Percentiles rank a stretch among this genome's conserved stretches.
Evolutionary conservation across 2,113 vertebrate genomes (phyloP).

Genomic region (Bos indicus): DNA sequence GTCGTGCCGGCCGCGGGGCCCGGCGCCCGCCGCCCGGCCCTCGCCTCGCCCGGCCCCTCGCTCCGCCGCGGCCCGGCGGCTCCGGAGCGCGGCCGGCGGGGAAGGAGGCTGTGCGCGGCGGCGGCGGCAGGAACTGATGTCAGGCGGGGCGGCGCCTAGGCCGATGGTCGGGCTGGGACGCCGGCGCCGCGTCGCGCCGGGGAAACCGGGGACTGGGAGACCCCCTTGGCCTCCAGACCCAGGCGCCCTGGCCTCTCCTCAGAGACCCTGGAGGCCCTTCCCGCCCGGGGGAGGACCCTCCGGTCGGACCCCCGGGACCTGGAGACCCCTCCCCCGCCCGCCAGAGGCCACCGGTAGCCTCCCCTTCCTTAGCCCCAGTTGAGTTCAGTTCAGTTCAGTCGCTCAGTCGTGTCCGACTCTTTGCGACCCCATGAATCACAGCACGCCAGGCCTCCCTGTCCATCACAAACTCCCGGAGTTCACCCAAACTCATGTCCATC

Average conservation of each 20-base stretch:
- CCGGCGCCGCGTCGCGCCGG: not conserved
- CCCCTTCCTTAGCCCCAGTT: not conserved
- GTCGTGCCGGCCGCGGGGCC: constrained; percentile 62
- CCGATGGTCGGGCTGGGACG: not conserved
- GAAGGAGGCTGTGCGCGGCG: constrained; percentile 30
- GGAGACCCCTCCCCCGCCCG: not conserved
- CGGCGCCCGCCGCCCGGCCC: constrained; percentile 59
- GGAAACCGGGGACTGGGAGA: not conserved
- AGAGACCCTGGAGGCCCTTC: not conserved
- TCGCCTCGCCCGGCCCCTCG: constrained; percentile 29
- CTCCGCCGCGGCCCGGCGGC: constrained; percentile 40
- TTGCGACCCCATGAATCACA: too few species aligned
- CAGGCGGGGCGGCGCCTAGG: constrained; percentile 59
- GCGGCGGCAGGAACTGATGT: constrained; percentile 71
- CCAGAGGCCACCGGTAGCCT: not conserved
- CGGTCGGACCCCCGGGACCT: too few species aligned
- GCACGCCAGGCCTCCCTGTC: too few species aligned
- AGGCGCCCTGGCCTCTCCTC: not conserved
- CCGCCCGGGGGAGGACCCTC: not conserved
- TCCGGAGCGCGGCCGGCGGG: constrained; percentile 35
- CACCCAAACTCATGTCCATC: too few species aligned
- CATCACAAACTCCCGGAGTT: too few species aligned
- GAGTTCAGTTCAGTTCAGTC: too few species aligned
- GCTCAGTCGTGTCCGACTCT: too few species aligned
- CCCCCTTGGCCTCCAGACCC: not conserved